Conservation (phyloP, 2,888 invertebrate genomes). For the Leptinotarsa haldemani region DNA sequence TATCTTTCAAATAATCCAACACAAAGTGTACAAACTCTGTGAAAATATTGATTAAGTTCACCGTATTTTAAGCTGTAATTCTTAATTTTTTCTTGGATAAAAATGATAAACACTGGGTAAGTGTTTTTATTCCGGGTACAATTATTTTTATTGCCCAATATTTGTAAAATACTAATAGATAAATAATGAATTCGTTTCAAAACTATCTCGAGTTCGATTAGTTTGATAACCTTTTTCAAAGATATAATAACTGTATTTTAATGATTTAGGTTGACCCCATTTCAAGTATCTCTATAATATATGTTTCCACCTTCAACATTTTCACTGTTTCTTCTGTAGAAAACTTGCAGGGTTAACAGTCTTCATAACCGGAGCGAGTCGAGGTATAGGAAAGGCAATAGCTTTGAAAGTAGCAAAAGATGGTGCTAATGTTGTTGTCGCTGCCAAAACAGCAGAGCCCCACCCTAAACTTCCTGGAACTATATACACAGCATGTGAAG, state of each 20-base stretch:
- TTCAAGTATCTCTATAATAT: no score
- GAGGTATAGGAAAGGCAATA: slow-evolving; percentile 96
- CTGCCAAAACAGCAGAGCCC: slow-evolving; percentile 90
- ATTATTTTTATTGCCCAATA: background rate
- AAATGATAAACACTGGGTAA: slow-evolving; percentile 52
- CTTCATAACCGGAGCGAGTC: slow-evolving; percentile 95
- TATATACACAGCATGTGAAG: slow-evolving; percentile 90
- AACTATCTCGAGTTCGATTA: no score
- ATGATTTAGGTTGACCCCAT: no score
- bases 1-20: background rate
- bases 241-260: no score
- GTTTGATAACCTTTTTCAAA: no score
- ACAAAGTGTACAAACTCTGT: background rate
- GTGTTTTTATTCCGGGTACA: slow-evolving; percentile 9
- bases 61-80: background rate
- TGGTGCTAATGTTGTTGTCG: slow-evolving; percentile 92
- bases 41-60: background rate
- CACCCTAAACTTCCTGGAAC: slow-evolving; percentile 94
- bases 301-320: no score
- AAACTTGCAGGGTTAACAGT: slow-evolving; percentile 89
- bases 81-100: background rate
- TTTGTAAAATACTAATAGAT: no score
- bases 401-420: slow-evolving; percentile 92
- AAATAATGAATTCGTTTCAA: no score
- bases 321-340: slow-evolving; percentile 59